Evolutionary conservation across 1,140 invertebrate species (phyloP).

Genomic region (Neelides sp.): DNA sequence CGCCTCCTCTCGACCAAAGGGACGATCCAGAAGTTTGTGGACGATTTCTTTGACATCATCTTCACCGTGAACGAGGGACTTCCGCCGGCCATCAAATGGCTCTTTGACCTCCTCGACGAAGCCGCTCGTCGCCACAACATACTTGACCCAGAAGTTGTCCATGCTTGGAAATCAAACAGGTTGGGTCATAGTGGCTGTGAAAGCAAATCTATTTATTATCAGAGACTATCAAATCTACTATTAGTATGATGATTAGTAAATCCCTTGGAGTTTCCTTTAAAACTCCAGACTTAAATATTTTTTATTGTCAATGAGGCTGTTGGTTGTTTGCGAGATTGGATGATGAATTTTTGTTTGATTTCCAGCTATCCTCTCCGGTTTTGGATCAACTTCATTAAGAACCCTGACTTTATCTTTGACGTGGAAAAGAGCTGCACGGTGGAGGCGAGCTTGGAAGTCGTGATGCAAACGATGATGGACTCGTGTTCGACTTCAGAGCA

Average conservation of each 20-base stretch:
- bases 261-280: too few relatives aligned
- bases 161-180: constrained; percentile 90
- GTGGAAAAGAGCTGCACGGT: constrained; percentile 83
- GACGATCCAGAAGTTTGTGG: constrained; percentile 90
- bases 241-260: too few relatives aligned
- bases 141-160: constrained; percentile 73
- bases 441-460: constrained; percentile 82
- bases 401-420: constrained; percentile 93
- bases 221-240: too few relatives aligned
- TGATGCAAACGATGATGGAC: constrained; percentile 94
- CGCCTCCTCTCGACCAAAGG: constrained; percentile 84
- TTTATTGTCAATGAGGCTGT: too few relatives aligned
- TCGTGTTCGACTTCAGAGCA: constrained; percentile 80
- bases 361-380: constrained; percentile 76
- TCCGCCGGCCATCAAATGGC: constrained; percentile 84
- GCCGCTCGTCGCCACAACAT: constrained; percentile 72
- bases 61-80: constrained; percentile 76
- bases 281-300: too few relatives aligned
- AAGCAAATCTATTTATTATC: too few relatives aligned
- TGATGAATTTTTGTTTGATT: constrained; percentile 30
- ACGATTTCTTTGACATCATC: constrained; percentile 83
- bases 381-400: constrained; percentile 96
- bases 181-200: too few relatives aligned
- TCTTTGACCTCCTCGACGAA: constrained; percentile 87
- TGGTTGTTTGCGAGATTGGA: too few relatives aligned